Conservation (phyloP, 2,797 vertebrate species). For the Apogon talboti region DNA sequence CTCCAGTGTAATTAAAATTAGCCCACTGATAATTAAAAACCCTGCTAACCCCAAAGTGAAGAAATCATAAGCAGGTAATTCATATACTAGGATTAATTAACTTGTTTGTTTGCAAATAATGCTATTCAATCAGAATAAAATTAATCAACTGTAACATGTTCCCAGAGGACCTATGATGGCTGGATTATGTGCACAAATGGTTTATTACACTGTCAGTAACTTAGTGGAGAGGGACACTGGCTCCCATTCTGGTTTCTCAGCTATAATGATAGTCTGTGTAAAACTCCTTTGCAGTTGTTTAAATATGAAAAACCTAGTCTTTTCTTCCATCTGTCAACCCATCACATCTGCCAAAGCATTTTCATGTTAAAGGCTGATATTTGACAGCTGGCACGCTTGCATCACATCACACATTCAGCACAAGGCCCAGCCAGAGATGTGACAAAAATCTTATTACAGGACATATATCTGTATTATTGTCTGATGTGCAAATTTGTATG, state of each 20-base stretch:
- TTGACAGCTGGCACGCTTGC: constrained; percentile 34
- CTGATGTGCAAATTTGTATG: constrained; percentile 33
- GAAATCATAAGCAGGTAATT: not conserved
- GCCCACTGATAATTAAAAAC: not conserved
- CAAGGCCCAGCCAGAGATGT: constrained; percentile 9
- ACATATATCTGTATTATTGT: constrained; percentile 15
- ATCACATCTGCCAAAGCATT: constrained; percentile 6
- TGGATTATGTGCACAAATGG: too few relatives aligned
- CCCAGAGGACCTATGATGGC: not conserved
- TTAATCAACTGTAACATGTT: not conserved
- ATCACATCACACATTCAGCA: constrained; percentile 32
- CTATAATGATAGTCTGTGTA: not conserved
- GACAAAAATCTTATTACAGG: constrained; percentile 30
- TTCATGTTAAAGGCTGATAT: constrained; percentile 27
- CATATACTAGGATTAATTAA: not conserved
- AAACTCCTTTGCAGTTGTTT: not conserved
- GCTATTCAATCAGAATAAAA: not conserved
- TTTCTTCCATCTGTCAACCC: not conserved
- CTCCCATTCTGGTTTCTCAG: not conserved
- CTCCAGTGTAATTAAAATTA: not conserved
- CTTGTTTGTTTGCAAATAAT: not conserved
- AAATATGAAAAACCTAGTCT: not conserved
- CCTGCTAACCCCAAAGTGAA: not conserved
- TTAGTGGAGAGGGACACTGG: not conserved
- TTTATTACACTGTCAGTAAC: not conserved